Evolutionary conservation across 2,797 vertebrate species (phyloP), one percentile per base, ranked within the genome.

Genomic region (Galago senegalensis): DNA sequence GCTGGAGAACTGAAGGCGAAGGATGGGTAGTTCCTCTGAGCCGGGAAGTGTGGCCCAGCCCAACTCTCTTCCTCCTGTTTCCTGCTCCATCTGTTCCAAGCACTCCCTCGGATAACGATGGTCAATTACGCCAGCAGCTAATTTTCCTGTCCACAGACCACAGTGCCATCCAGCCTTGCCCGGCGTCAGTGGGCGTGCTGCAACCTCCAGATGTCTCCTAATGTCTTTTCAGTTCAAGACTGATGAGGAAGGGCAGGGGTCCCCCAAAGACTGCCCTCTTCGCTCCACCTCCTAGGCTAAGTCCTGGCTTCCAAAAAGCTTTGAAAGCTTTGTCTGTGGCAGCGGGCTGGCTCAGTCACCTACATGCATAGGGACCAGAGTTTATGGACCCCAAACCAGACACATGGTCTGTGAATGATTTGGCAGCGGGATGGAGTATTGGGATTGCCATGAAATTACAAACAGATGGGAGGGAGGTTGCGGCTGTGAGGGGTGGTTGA

Each of bases 101-200:
- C 34, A 92, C 6, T 43, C 23, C 70, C 65, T n/a, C 14, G 61
- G 86, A 7, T 46, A 23, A 56, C 0, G 1, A 53, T 23, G 8
- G 12, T 65, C 29, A 29, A 12, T 58, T 75, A n/a, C 3, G 7
- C 4, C 8, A 17, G 77, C 25, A 3, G 73, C 53, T 85, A 6
- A 49, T 43, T 43, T 82, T 25, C 12, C 67, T 13, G 11, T 31
- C 31, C 43, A 7, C 0, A 0, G 25, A 17, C 37, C 16, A 18
- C 61, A 31, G 67, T 5, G 73, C 17, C 2, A 10, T 2, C 23
- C 14, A 37, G 65, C 61, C 31, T 69, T 3, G 4, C 49, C 37
- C 2, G 25, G 67, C 31, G 0, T 29, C 37, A 0, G 56, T 4
- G 46, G 79, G 21, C 0, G 0, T 7, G n/a, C 37, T 9, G 60